Conservation (phyloP, 2,113 vertebrate genomes). For the Acrocephalus arundinaceus region DNA sequence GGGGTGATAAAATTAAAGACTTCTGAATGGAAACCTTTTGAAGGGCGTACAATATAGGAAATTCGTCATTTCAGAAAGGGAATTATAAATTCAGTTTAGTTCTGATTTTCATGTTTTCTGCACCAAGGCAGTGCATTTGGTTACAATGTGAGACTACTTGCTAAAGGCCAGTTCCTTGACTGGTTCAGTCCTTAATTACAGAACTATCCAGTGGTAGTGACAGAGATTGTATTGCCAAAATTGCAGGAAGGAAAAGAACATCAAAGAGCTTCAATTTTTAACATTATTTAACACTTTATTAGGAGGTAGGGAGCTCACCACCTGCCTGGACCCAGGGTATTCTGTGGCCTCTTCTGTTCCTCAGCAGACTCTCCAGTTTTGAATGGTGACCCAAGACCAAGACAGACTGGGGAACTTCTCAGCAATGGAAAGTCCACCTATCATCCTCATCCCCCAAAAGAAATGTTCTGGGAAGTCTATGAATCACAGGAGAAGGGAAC, state of each 20-base stretch:
- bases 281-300: background rate
- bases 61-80: conserved; percentile 1
- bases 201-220: background rate
- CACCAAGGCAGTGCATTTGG: background rate
- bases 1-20: conserved; percentile 50
- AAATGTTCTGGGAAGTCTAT: background rate
- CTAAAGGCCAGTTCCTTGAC: background rate
- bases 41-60: conserved; percentile 13
- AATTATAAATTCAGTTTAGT: background rate
- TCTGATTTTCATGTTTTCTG: background rate
- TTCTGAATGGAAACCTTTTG: conserved; percentile 55
- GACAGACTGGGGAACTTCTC: background rate
- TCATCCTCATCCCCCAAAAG: background rate
- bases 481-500: background rate
- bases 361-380: background rate
- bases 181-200: background rate
- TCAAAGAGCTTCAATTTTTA: background rate
- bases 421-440: background rate
- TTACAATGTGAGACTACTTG: background rate
- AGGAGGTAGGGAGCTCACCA: background rate
- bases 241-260: background rate
- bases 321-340: background rate
- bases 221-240: background rate
- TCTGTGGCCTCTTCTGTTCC: background rate
- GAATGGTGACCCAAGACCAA: background rate